Percentiles rank a stretch among this genome's conserved stretches.
phyloP scores from a whole-genome alignment of 2,797 vertebrate species.

The Decapterus maruadsi region DNA sequence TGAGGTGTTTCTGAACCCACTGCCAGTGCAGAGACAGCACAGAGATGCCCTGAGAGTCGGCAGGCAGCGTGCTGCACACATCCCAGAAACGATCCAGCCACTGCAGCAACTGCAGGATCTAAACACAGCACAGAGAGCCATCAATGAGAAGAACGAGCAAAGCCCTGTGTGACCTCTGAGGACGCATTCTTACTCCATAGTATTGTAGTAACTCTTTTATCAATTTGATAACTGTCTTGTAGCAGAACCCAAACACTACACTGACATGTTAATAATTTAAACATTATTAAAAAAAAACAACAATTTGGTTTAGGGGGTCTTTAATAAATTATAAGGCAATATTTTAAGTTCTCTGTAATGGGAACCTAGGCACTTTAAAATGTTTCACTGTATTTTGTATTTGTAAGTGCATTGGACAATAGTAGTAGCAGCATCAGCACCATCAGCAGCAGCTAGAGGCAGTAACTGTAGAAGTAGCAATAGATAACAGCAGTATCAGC shows the following conservation, averaged over 20 bases:
- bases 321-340: too few relatives aligned
- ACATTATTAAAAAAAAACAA: too few relatives aligned
- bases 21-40: conserved; percentile 96
- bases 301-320: too few relatives aligned
- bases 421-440: too few relatives aligned
- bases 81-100: conserved; percentile 96
- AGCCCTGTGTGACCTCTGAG: not conserved
- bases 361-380: too few relatives aligned
- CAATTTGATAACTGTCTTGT: too few relatives aligned
- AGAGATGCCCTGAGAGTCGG: conserved; percentile 88
- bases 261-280: too few relatives aligned
- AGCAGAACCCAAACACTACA: too few relatives aligned
- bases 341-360: too few relatives aligned
- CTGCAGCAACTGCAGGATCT: conserved; percentile 84
- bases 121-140: not conserved
- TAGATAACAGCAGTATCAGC: not conserved
- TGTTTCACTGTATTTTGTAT: too few relatives aligned
- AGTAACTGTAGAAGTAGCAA: not conserved
- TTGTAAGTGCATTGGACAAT: too few relatives aligned
- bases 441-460: not conserved
- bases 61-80: conserved; percentile 85
- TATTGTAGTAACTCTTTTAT: too few relatives aligned
- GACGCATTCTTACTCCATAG: not conserved
- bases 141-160: not conserved
- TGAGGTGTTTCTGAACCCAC: conserved; percentile 94